phyloP scores from a whole-genome alignment of 2,797 vertebrate genomes.

The Trichosurus vulpecula region DNA sequence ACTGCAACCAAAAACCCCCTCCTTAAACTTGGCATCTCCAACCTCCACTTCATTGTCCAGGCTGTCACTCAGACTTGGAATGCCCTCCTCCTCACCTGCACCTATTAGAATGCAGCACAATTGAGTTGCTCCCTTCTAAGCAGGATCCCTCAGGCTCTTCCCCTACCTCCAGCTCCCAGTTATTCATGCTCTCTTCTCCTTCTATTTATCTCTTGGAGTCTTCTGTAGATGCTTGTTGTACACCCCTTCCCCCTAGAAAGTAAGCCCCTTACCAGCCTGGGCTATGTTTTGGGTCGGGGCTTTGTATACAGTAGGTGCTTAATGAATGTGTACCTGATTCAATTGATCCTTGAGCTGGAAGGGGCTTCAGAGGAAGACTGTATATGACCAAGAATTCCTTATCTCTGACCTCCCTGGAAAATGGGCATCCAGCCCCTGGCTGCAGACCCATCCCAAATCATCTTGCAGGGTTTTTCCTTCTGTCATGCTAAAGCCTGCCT shows the following conservation, averaged over 20 bases:
- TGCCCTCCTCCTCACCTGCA: too few relatives aligned
- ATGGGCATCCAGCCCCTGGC: background rate
- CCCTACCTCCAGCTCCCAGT: background rate
- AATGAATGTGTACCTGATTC: background rate
- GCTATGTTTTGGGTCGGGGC: background rate
- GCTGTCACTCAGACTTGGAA: background rate
- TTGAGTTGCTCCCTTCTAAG: background rate
- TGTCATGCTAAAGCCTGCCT: background rate
- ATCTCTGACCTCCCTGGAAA: background rate
- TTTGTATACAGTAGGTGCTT: background rate
- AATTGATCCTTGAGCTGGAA: background rate
- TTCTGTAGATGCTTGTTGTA: background rate
- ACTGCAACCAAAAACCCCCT: background rate
- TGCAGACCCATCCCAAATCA: background rate
- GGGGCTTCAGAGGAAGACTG: background rate
- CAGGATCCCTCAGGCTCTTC: background rate
- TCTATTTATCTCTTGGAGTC: background rate
- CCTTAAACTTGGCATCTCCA: background rate
- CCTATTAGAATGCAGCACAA: background rate
- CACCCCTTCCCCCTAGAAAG: background rate
- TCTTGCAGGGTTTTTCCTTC: background rate
- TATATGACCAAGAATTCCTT: background rate
- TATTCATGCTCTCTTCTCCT: background rate
- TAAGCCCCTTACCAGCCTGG: background rate
- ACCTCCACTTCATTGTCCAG: background rate